Conservation (phyloP, 1,140 invertebrate genomes). For the Thrips palmi region DNA sequence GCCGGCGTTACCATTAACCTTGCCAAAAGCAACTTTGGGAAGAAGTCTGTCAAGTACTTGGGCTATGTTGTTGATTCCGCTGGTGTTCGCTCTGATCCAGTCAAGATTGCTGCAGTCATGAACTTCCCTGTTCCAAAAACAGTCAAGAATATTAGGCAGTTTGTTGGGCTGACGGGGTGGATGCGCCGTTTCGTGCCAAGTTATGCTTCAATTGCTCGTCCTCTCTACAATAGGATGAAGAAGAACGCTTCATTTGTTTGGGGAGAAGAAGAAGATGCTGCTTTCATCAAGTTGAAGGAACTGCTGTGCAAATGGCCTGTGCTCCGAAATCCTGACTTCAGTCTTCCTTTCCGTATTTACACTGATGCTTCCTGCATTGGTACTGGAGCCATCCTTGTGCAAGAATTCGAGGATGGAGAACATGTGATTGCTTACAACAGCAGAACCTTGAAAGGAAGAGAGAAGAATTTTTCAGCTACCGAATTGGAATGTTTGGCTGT, state of each 20-base stretch:
- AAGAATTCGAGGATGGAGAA: constrained; percentile 14
- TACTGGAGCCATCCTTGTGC: constrained; percentile 18
- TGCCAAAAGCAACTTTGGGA: constrained; percentile 13
- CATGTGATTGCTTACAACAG: constrained; percentile 24
- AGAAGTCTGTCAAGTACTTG: constrained; percentile 10
- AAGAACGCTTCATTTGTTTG: constrained; percentile 15
- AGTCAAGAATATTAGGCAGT: constrained; percentile 18
- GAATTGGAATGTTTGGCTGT: constrained; percentile 27
- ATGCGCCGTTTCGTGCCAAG: constrained; percentile 22
- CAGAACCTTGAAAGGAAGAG: constrained; percentile 18
- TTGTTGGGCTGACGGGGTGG: constrained; percentile 20
- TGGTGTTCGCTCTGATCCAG: constrained; percentile 6
- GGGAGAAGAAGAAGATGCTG: constrained; percentile 2
- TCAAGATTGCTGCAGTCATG: constrained; percentile 17
- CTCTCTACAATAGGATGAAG: constrained; percentile 17
- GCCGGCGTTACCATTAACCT: constrained; percentile 13
- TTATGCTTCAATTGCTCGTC: constrained; percentile 17
- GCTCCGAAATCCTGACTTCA: constrained; percentile 16
- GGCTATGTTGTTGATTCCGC: constrained; percentile 5
- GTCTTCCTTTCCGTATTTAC: constrained; percentile 16
- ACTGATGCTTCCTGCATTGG: constrained; percentile 19
- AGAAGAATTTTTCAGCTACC: constrained; percentile 24
- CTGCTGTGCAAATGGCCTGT: constrained; percentile 12
- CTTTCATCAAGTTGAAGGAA: constrained; percentile 17
- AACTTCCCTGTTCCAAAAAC: constrained; percentile 19